phyloP scores from a whole-genome alignment of 2,888 invertebrate genomes.

The Seira sanloemensis region DNA sequence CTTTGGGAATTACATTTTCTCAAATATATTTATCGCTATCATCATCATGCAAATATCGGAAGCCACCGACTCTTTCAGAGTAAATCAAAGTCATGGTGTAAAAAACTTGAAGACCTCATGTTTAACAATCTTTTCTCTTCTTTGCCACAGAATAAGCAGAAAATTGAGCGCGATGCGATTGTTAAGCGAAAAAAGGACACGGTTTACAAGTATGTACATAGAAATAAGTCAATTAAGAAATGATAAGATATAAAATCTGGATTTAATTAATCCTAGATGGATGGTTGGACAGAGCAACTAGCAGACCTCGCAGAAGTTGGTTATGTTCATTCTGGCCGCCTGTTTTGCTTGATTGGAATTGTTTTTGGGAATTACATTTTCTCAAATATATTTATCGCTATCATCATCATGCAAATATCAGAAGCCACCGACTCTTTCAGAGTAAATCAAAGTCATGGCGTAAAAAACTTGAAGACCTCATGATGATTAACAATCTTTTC shows the following conservation, averaged over 20 bases:
- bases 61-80: slow-evolving; percentile 69
- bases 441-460: too few relatives aligned
- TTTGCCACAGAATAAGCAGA: slow-evolving; percentile 26
- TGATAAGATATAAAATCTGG: too few relatives aligned
- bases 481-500: too few relatives aligned
- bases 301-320: slow-evolving; percentile 50
- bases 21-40: slow-evolving; percentile 71
- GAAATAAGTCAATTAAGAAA: too few relatives aligned
- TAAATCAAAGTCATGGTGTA: slow-evolving; percentile 44
- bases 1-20: slow-evolving; percentile 69
- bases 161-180: slow-evolving; percentile 56
- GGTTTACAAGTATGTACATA: slow-evolving; percentile 35
- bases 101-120: too few relatives aligned
- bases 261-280: too few relatives aligned
- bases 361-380: slow-evolving; percentile 72
- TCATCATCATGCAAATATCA: slow-evolving; percentile 71
- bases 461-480: slow-evolving; percentile 9
- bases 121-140: not conserved
- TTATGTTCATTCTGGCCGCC: slow-evolving; percentile 37
- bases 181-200: slow-evolving; percentile 67
- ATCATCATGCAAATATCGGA: slow-evolving; percentile 72
- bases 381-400: slow-evolving; percentile 71
- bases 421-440: slow-evolving; percentile 69
- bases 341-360: slow-evolving; percentile 68
- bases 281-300: slow-evolving; percentile 71